Evolutionary conservation across 1,140 invertebrate species (phyloP), one percentile per base, ranked within the genome.

Genomic region (Hyles vespertilio): DNA sequence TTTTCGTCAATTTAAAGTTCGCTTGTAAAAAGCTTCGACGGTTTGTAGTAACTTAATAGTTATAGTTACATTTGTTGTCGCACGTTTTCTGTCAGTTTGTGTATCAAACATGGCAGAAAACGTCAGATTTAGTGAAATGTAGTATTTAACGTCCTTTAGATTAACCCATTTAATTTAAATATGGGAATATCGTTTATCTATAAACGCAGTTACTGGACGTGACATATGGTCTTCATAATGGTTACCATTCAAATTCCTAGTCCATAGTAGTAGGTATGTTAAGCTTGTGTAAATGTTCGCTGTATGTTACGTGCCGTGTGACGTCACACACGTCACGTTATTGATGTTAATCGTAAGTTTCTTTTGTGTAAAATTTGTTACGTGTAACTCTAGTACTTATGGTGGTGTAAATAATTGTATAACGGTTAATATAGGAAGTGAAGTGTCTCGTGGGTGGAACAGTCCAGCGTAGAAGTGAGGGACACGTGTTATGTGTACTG

Each of bases 201-300:
- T 22, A 22, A 8, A 40, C 36, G 36, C 36, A 40, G 36, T 40
- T 5, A 40, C 36, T 40, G 36, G 36, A 5, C 36, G 36, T 40
- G 5, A 40, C 56, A 22, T 22, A 55, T 72, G 63, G 65, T 78
- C 68, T 74, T 22, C 66, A 56, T 73, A 63, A 66, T 62, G 51
- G 79, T 84, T 82, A 83, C 79, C 79, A 67, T 72, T 72, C 74
- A 69, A 74, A 74, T 63, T 70, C 70, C 84, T 87, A 87, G 84
- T 87, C 84, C 75, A 70, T 73, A 71, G 68, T 70, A 70, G 67
- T 72, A 70, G 47, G 64, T 69, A 62, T 51, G 63, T 63, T 67
- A 70, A 70, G 79, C 74, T 79, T 77, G 72, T 85, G 79, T 85
- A 85, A 74, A 85, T 78, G 33, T 12, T 43, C 43, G 48, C 11